Evolutionary conservation across 2,113 vertebrate genomes (phyloP).

Genomic region (Coptodon rendalli): DNA sequence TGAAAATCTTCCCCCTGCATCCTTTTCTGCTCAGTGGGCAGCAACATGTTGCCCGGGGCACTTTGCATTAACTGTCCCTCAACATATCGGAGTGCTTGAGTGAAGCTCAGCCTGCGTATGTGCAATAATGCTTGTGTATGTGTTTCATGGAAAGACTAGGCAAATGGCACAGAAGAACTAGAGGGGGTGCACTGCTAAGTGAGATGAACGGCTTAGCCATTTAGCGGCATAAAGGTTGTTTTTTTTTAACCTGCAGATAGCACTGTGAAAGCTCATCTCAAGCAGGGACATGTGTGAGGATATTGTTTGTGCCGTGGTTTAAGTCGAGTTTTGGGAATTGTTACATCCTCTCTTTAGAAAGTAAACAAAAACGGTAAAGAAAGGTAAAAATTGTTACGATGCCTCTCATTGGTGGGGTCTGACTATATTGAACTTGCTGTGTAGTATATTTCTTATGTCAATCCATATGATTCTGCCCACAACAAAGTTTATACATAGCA

Average conservation of each 20-base stretch:
- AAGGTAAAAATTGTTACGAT: not conserved
- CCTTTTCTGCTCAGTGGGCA: constrained; percentile 24
- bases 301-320: not conserved
- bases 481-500: constrained; percentile 51
- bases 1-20: not conserved
- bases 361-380: not conserved
- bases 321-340: not conserved
- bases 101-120: not conserved
- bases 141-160: constrained; percentile 36
- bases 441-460: not conserved
- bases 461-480: constrained; percentile 40
- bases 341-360: not conserved
- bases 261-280: not conserved
- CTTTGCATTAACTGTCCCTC: constrained; percentile 17
- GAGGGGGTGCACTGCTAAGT: not conserved
- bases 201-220: not conserved
- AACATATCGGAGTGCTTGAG: not conserved
- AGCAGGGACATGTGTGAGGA: not conserved
- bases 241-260: not conserved
- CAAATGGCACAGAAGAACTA: constrained; percentile 23
- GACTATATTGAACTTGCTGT: not conserved
- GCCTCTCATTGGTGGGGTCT: not conserved
- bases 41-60: constrained; percentile 20
- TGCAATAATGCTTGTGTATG: not conserved
- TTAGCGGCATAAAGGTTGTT: not conserved